phyloP scores from a whole-genome alignment of 2,797 vertebrate species.

The Diceros bicornis region DNA sequence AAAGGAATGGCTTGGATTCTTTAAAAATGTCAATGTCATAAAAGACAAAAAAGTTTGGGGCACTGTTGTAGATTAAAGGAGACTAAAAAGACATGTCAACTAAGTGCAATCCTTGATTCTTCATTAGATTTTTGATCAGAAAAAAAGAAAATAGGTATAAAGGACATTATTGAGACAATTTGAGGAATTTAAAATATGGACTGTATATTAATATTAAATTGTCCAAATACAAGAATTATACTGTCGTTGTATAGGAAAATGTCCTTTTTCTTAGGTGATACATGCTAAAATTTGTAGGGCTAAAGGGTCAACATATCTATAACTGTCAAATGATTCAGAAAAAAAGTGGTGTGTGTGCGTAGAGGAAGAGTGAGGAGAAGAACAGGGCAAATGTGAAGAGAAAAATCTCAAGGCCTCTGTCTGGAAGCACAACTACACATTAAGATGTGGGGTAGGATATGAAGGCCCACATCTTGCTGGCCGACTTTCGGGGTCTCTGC shows the following conservation, averaged over 20 bases:
- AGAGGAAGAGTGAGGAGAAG: neutral
- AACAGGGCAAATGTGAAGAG: neutral
- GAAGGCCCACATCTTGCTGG: neutral
- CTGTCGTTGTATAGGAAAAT: conserved; percentile 20
- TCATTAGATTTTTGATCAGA: conserved; percentile 5
- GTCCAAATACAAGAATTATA: neutral
- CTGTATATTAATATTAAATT: conserved; percentile 24
- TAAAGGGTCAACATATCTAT: conserved; percentile 30
- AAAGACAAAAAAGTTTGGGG: conserved; percentile 8
- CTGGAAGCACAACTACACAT: neutral
- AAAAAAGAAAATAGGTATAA: conserved; percentile 9
- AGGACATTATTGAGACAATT: conserved; percentile 10
- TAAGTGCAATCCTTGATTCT: conserved; percentile 2
- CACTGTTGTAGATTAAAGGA: conserved; percentile 3
- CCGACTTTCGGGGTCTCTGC: neutral
- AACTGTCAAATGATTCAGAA: conserved; percentile 48
- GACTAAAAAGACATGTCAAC: neutral
- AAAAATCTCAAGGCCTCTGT: neutral
- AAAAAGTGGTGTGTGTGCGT: neutral
- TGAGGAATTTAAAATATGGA: conserved; percentile 32
- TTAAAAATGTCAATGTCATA: conserved; percentile 51
- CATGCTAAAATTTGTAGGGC: neutral
- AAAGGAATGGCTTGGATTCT: conserved; percentile 29
- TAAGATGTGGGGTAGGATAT: neutral
- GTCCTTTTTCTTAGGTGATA: conserved; percentile 25